These are phyloP conservation scores for Idaea aversata DNA, from an alignment of 2,888 invertebrate species.

Conservation along the genomic window DNA sequence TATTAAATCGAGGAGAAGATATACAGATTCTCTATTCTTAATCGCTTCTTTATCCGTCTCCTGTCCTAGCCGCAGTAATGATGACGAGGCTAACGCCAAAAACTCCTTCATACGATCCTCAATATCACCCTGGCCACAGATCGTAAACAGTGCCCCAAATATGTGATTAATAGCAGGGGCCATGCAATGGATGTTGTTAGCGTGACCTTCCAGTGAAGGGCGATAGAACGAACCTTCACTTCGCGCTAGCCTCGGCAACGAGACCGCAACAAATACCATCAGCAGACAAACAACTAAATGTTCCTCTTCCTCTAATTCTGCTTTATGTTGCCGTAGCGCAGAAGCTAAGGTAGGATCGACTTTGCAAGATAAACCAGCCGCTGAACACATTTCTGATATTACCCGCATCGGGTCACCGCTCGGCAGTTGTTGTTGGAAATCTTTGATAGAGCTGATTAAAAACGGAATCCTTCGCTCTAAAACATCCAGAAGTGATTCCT, in stretches of 20 bases:
- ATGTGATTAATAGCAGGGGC: constrained; percentile 97
- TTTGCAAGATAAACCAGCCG: constrained; percentile 95
- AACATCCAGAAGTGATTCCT: constrained; percentile 96
- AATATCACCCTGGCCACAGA: constrained; percentile 97
- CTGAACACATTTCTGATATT: constrained; percentile 98
- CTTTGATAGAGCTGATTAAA: constrained; percentile 94
- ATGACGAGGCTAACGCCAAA: constrained; percentile 95
- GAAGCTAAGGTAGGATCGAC: constrained; percentile 97
- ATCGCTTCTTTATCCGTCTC: constrained; percentile 97
- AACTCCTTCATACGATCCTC: constrained; percentile 99
- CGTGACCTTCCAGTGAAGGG: constrained; percentile 93
- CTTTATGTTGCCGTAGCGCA: constrained; percentile 93
- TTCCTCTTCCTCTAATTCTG: constrained; percentile 93
- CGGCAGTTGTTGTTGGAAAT: constrained; percentile 95
- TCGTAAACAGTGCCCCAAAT: constrained; percentile 97
- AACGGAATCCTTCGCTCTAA: constrained; percentile 97
- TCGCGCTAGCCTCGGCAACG: constrained; percentile 95
- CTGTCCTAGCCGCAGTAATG: constrained; percentile 95
- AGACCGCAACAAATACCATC: constrained; percentile 99
- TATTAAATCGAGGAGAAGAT: constrained; percentile 96
- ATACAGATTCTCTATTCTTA: constrained; percentile 97
- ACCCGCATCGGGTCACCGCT: constrained; percentile 94
- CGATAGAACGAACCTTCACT: constrained; percentile 94
- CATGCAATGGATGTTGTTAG: constrained; percentile 99
- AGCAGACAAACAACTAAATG: constrained; percentile 95